These are phyloP conservation scores for Myotis davidii DNA, from an alignment of 2,113 vertebrate species.

Conservation along the genomic window DNA sequence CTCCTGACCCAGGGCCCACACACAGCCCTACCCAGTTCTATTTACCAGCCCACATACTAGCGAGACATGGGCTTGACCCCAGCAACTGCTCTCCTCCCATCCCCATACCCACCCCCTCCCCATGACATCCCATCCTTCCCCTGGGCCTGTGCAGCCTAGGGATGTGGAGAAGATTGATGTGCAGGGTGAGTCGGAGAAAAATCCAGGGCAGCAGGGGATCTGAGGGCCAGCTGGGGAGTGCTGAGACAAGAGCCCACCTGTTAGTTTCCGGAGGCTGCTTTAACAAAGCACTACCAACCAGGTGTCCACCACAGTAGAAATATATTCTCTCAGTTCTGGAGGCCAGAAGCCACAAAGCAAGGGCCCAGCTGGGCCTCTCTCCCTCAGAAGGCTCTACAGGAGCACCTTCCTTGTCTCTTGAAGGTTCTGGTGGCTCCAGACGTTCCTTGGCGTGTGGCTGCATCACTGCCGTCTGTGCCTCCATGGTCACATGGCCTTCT, in stretches of 20 bases:
- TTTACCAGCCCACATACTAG: background rate
- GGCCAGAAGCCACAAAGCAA: background rate
- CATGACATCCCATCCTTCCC: background rate
- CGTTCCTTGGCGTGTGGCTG: background rate
- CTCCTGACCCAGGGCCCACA: background rate
- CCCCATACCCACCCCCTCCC: rapidly evolving
- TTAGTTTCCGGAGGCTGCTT: background rate
- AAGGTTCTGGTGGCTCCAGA: background rate
- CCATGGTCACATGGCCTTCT: background rate
- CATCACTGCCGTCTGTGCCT: background rate
- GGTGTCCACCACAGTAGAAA: background rate
- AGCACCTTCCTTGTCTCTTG: background rate
- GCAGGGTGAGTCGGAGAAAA: background rate
- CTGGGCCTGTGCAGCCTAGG: background rate
- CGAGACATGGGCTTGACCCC: background rate
- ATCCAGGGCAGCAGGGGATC: background rate
- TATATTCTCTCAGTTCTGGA: background rate
- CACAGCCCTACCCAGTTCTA: background rate
- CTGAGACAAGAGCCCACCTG: background rate
- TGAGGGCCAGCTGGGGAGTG: background rate
- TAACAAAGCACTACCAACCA: too few species aligned
- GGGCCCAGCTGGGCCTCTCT: rapidly evolving
- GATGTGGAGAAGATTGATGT: background rate
- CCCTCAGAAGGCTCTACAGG: background rate
- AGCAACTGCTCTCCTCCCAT: background rate